These are phyloP conservation scores for Galeruca laticollis DNA, from an alignment of 2,888 invertebrate genomes.

Conservation along the genomic window DNA sequence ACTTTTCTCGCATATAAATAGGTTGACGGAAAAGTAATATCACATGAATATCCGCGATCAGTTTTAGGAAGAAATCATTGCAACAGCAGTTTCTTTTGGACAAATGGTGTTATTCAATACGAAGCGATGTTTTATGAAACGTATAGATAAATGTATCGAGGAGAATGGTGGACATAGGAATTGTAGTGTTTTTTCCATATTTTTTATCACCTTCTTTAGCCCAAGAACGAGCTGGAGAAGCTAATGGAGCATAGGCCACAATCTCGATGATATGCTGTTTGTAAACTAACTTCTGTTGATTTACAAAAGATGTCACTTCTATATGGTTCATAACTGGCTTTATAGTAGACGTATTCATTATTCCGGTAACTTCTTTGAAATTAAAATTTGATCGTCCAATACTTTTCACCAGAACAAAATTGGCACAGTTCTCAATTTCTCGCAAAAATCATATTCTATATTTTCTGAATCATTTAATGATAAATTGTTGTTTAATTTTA, in stretches of 20 bases:
- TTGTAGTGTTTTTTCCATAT: no score
- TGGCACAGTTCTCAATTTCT: slow-evolving; percentile 74
- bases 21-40: no score
- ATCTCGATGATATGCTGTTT: slow-evolving; percentile 73
- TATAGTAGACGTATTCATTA: slow-evolving; percentile 71
- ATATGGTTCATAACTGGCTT: slow-evolving; percentile 77
- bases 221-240: slow-evolving; percentile 80
- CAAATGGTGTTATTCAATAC: no score
- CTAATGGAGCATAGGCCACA: slow-evolving; percentile 85
- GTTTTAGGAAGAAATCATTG: no score
- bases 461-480: slow-evolving; percentile 58
- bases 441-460: slow-evolving; percentile 75
- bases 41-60: no score
- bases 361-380: slow-evolving; percentile 74
- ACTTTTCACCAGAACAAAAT: slow-evolving; percentile 73
- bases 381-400: slow-evolving; percentile 86
- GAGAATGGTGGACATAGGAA: no score
- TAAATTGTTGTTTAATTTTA: slow-evolving; percentile 50
- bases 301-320: slow-evolving; percentile 74
- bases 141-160: no score
- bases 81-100: no score
- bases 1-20: no score
- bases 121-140: no score
- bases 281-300: slow-evolving; percentile 78
- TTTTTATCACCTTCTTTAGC: slow-evolving; percentile 75